Evolutionary conservation across 1,140 invertebrate species (phyloP).

Genomic region (Sminthurinus signatus): DNA sequence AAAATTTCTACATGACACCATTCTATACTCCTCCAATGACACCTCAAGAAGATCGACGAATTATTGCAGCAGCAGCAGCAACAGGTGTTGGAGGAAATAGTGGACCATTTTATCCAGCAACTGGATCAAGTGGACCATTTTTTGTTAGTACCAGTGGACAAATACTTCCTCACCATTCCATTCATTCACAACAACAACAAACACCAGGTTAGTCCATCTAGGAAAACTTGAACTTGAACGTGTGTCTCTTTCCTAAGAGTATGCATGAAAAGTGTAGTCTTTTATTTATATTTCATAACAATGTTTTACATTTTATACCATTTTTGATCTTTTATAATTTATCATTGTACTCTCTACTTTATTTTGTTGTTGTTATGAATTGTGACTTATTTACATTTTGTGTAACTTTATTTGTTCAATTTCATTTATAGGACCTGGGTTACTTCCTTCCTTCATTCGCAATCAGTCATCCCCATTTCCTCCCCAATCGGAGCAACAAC

Average conservation of each 20-base stretch:
- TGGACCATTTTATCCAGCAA: not conserved
- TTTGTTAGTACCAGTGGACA: conserved; percentile 12
- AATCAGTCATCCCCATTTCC: conserved; percentile 41
- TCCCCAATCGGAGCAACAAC: conserved; percentile 32
- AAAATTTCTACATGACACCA: conserved; percentile 38
- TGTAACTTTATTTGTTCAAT: no score
- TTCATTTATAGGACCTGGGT: no score
- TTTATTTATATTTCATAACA: no score
- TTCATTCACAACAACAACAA: conserved; percentile 30
- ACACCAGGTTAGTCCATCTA: no score
- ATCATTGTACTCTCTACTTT: no score
- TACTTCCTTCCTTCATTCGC: conserved; percentile 41
- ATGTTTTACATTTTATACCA: no score
- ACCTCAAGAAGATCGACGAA: not conserved
- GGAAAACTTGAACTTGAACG: no score
- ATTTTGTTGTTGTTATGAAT: no score
- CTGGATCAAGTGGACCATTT: conserved; percentile 13
- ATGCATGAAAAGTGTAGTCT: no score
- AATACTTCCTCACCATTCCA: conserved; percentile 31
- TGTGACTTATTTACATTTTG: no score
- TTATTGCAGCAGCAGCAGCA: conserved; percentile 16
- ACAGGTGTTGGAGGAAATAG: conserved; percentile 9
- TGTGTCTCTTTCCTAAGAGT: no score
- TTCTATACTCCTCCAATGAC: conserved; percentile 36
- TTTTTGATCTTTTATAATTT: no score